Evolutionary conservation across 2,113 vertebrate species (phyloP), one percentile per base, ranked within the genome.

Genomic region (Tauraco erythrolophus): DNA sequence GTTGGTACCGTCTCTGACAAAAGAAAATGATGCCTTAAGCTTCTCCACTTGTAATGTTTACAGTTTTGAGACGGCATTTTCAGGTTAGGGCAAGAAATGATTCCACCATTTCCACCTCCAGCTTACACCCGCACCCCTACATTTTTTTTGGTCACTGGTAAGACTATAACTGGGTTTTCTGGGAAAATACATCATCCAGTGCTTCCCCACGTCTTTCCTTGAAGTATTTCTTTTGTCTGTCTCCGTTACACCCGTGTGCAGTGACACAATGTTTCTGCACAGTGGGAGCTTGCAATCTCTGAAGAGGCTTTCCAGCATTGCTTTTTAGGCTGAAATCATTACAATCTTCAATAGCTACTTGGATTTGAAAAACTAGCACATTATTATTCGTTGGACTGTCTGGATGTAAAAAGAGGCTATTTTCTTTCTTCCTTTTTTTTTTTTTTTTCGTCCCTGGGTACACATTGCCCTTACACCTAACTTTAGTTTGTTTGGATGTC

Each of bases 241-340:
- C 97, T 98, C 97, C 96, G 97, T 97, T 97, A 98, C 97, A 97
- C 89, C 91, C 82, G 39, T 94, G 74, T 70, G 94, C 96, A 97
- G 93, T 98, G 97, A 98, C 98, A 98, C 98, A 98, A 93, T 97
- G 97, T 98, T 98, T 98, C 97, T 96, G 97, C 98, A 98, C 98
- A 98, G 97, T 98, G 95, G 97, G 97, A 98, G 97, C 96, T 96
- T 97, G 97, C 98, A 97, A 91, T 98, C 98, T 98, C 97, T 94
- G 95, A 98, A 98, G 97, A 98, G 95, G 97, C 94, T 98, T 98
- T 98, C 96, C 96, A 97, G 98, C 96, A 82, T 96, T 97, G 97
- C 98, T 97, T 98, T 98, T 98, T 97, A 97, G 97, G 95, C 95
- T 98, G 98, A 98, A 98, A 98, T 98, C 98, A 98, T 98, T 98